Evolutionary conservation across 2,113 vertebrate species (phyloP), one percentile per base, ranked within the genome.

Genomic region (Perca fluviatilis): DNA sequence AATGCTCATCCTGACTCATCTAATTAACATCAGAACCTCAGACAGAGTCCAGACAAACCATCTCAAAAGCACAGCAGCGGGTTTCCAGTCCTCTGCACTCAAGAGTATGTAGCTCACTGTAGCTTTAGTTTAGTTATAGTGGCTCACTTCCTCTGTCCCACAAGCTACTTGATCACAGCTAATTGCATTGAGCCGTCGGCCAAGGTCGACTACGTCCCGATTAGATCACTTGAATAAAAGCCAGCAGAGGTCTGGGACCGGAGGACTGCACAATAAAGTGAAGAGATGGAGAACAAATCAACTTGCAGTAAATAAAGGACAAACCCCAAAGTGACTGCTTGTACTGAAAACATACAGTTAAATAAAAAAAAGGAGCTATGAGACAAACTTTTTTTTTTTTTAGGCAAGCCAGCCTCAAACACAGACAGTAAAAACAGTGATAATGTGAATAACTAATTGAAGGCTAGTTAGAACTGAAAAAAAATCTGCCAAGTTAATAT

Each of bases 1-100:
- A 64, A 65, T 25, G 67, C 67, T 56, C 67, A 27, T 33, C 72
- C 66, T 62, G 81, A 77, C 74, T 43, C 61, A 40, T n/a, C 62
- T 77, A 13, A 53, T 64, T 62, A 77, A 49, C 36, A 46, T 49
- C 68, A 65, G 36, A 66, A 61, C 50, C 14, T 68, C 7, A 7
- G 36, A 77, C 7, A n/a, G 30, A 70, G 36, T 47, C 50, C 23
- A 66, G 23, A 51, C 66, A 57, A 58, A 60, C 47, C 1, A 57
- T 25, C 18, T 47, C 70, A 14, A 10, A 10, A 2, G 40, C 15
- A 33, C 33, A 51, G 2, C 62, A 36, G n/a, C 7, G 3, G 3
- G n/a, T 6, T 15, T 49, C 2, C 9, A 33, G 58, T 16, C 64
- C 11, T 58, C 65, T 12, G 25, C 50, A 71, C 1, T 13, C 56